Base-by-base conservation (phyloP, 2,797 vertebrate species). In the Eupleurogrammus muticus region DNA sequence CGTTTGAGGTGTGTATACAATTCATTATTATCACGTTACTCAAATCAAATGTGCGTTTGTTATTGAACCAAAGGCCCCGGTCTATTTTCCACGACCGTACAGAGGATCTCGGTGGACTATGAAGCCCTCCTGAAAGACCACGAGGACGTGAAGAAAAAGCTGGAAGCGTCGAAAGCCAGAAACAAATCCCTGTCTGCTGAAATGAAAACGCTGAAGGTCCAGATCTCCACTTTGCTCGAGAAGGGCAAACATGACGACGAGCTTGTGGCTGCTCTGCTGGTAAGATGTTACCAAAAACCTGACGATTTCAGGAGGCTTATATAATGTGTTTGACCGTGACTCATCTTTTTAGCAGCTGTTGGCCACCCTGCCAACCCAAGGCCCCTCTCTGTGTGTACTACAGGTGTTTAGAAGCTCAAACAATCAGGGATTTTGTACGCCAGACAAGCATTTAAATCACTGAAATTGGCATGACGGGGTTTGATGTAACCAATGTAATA, bases 161-260 rank as follows among this genome's bases (percentile, higher is more conserved):
- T 94, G 0, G 95, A 97, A 0, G 96, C 93, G 0, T 74, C 88
- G 2, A 96, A 86, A 89, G 94, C 96, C 66, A 94, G 97, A 54
- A 98, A 94, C 90, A 95, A 91, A 83, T 79, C 94, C 24, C 90
- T 98, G 66, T 90, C 93, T 1, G 83, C 72, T 0, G 96, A 99
- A 74, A 79, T 96, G 44, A 97, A 96, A 91, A 91, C 85, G 32
- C 90, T 97, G 66, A 96, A 95, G 81, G 80, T 49, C 44, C 97
- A 98, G 81, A 91, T 96, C 72, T 42, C 82, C 50, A 97, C 94
- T 14, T 89, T 99, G 44, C 75, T 94, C 75, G 95, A 97, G 61
- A 99, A 99, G 78, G 95, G 95, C 5, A 95, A 94, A 72, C 96
- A 97, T 0, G 96, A 99, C 0, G 90, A 98, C 8, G 97, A 98